Evolutionary conservation across 2,113 vertebrate species (phyloP).

Genomic region (Laticauda colubrina): DNA sequence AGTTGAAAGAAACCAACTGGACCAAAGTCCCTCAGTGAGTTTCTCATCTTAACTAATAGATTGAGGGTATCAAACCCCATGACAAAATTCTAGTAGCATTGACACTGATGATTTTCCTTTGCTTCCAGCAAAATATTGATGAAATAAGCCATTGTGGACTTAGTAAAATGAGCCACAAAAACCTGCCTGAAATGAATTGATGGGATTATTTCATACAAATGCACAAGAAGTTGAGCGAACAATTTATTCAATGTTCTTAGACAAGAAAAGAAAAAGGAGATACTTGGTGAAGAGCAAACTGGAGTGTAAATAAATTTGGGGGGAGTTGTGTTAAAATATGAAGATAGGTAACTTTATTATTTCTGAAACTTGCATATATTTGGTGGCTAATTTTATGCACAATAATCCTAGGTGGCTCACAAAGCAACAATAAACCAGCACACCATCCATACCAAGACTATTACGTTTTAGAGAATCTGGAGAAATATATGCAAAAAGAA

Average conservation of each 20-base stretch:
- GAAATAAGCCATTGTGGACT: background rate
- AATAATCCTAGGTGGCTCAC: background rate
- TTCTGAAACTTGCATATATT: background rate
- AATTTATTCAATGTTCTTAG: background rate
- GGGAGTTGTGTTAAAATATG: background rate
- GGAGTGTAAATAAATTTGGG: background rate
- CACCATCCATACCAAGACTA: background rate
- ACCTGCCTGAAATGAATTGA: background rate
- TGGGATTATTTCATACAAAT: background rate
- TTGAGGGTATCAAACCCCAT: background rate
- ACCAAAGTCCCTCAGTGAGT: background rate
- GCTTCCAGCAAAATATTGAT: background rate
- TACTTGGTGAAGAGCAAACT: background rate
- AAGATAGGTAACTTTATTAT: background rate
- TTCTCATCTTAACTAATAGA: background rate
- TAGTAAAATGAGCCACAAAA: background rate
- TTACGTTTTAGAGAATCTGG: background rate
- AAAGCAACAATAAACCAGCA: background rate
- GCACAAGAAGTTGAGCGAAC: background rate
- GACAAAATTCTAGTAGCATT: background rate
- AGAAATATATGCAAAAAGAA: background rate
- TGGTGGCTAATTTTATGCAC: background rate
- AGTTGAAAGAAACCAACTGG: background rate
- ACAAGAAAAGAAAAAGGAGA: background rate
- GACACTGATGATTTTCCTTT: background rate